phyloP scores from a whole-genome alignment of 2,113 vertebrate genomes.

The Orycteropus afer region DNA sequence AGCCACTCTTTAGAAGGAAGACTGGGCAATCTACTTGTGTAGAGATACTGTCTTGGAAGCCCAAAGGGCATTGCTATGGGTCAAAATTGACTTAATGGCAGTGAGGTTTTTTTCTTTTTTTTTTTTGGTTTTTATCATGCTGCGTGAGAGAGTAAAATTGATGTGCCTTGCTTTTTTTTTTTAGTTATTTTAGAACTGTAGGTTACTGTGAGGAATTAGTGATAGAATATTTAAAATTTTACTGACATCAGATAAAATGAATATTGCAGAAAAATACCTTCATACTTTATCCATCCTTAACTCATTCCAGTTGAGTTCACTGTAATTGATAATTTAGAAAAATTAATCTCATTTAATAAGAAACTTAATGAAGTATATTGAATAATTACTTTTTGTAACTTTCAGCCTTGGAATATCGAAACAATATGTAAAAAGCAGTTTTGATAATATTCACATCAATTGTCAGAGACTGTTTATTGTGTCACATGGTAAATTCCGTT shows the following conservation, averaged over 20 bases:
- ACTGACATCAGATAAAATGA: background rate
- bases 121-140: background rate
- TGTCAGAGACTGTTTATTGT: background rate
- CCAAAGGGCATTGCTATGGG: too few relatives aligned
- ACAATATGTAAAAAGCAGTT: constrained; percentile 1
- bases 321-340: constrained; percentile 20
- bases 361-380: background rate
- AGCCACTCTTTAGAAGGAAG: too few relatives aligned
- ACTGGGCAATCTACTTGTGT: too few relatives aligned
- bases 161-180: background rate
- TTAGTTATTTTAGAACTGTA: background rate
- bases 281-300: background rate
- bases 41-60: too few relatives aligned
- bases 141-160: background rate
- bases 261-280: background rate
- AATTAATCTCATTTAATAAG: constrained; percentile 25
- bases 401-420: constrained; percentile 21
- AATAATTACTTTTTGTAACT: constrained; percentile 50
- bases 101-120: too few relatives aligned
- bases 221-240: background rate
- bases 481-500: background rate
- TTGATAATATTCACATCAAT: constrained; percentile 23
- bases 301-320: background rate
- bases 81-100: too few relatives aligned
- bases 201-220: constrained; percentile 4